These are phyloP conservation scores for Nesogale talazaci DNA, from an alignment of 2,113 vertebrate species.

Conservation along the genomic window DNA sequence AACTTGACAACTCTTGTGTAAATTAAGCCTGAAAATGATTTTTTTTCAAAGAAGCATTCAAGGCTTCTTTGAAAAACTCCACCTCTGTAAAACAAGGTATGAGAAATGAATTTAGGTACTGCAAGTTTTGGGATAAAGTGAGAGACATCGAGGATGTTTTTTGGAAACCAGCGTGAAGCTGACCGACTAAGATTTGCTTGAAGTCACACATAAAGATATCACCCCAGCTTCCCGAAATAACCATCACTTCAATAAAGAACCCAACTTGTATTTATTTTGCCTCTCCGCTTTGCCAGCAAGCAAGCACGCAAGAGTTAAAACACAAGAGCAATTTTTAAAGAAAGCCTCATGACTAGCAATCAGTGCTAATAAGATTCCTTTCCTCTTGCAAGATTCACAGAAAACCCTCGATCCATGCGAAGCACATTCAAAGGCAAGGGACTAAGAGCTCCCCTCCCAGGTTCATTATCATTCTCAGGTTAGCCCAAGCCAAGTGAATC, in stretches of 20 bases:
- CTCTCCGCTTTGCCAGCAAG: conserved; percentile 49
- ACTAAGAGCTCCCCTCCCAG: conserved; percentile 91
- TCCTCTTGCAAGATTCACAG: conserved; percentile 94
- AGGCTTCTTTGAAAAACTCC: conserved; percentile 77
- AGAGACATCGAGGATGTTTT: conserved; percentile 66
- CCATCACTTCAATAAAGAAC: conserved; percentile 63
- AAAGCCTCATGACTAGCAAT: conserved; percentile 93
- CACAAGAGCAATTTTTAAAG: conserved; percentile 87
- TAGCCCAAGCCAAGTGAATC: conserved; percentile 97
- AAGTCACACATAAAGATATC: conserved; percentile 74
- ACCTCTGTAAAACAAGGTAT: conserved; percentile 70
- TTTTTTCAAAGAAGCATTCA: conserved; percentile 63
- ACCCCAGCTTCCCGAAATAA: conserved; percentile 64
- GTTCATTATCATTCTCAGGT: conserved; percentile 99
- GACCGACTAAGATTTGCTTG: conserved; percentile 75
- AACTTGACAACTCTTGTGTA: conserved; percentile 43
- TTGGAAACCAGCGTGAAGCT: conserved; percentile 71
- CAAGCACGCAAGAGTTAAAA: conserved; percentile 89
- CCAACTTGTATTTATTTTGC: neutral
- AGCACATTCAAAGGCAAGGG: conserved; percentile 98
- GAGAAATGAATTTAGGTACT: conserved; percentile 76
- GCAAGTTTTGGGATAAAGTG: conserved; percentile 77
- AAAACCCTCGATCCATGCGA: conserved; percentile 96
- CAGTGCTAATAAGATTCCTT: conserved; percentile 94
- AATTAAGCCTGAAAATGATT: conserved; percentile 73